Evolutionary conservation across 2,113 vertebrate species (phyloP), one percentile per base, ranked within the genome.

Genomic region (Cheilinus undulatus): DNA sequence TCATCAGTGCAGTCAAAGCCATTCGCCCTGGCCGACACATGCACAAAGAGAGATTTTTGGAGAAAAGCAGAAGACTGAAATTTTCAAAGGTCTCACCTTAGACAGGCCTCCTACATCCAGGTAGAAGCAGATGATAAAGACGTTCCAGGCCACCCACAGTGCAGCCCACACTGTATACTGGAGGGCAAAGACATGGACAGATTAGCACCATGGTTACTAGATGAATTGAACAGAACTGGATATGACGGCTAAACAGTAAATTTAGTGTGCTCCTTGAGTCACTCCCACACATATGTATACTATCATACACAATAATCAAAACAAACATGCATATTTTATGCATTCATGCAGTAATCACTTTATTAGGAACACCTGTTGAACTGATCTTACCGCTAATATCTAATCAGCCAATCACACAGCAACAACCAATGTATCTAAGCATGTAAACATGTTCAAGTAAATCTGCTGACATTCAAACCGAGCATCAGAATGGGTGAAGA

Each of bases 111-210:
- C 96, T 27, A 97, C 95, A 49, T 98, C 96, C 91, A 98, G 93
- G 88, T 97, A 97, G 87, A 96, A 97, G 75, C 96, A 98, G 93
- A 97, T 96, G 85, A 97, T 89, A 78, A 97, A 97, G 92, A 96
- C 91, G 36, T 97, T 97, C 97, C 97, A 98, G 86, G 96, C 94
- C 86, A 99, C 94, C 97, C 96, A 97, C 72, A 97, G 24, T 5
- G 95, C 95, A 0, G 91, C 94, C 96, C 97, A 97, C 71, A 95
- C 91, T 23, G 94, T 92, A 7, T 97, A 97, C 97, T 98, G 84
- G 22, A 75, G 74, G 57, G 58, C 27, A 85, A 45, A 82, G 40
- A 84, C 58, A 84, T 23, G 49, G 20, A 54, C 34, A 69, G 27
- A 68, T 86, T 59, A 88, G 57, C 34, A 42, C 27, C 38, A 60